A percentile compares a stretch with the other conserved stretches of the same genome.
Conservation (phyloP, 2,797 vertebrate genomes). For the Enteromius mattozi region DNA sequence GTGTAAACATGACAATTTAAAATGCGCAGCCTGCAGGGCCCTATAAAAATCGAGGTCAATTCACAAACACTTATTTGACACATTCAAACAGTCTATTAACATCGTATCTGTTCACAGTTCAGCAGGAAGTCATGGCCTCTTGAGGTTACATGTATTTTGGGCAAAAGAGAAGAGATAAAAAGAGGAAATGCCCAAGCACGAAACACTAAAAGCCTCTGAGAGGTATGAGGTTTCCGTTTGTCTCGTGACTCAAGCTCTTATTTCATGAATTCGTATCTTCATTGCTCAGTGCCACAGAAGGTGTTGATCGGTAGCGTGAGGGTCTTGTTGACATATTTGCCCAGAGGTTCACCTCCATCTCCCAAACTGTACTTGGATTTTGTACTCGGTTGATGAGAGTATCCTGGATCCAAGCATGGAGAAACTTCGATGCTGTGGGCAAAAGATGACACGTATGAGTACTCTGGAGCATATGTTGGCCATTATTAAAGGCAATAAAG, state of each 20-base stretch:
- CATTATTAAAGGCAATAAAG: not conserved
- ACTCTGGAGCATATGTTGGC: not conserved
- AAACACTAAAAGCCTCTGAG: slow-evolving; percentile 1
- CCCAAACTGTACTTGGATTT: slow-evolving; percentile 60
- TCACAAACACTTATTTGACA: not conserved
- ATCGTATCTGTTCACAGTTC: not conserved
- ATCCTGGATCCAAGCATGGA: slow-evolving; percentile 83
- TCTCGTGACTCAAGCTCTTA: not conserved
- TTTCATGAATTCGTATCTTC: slow-evolving; percentile 28
- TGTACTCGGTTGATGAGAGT: slow-evolving; percentile 69
- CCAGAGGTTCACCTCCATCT: slow-evolving; percentile 59
- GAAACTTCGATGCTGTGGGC: slow-evolving; percentile 79
- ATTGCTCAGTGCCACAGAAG: slow-evolving; percentile 78
- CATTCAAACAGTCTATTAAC: not conserved
- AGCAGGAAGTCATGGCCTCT: not conserved
- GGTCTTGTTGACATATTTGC: slow-evolving; percentile 75
- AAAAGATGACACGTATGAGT: not conserved
- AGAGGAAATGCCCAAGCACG: slow-evolving; percentile 7
- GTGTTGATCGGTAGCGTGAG: slow-evolving; percentile 89
- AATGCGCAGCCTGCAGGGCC: not conserved
- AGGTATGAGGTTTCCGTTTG: slow-evolving; percentile 2
- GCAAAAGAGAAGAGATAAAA: not conserved
- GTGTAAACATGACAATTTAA: slow-evolving; percentile 16
- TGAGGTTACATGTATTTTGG: slow-evolving; percentile 17
- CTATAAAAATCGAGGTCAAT: not conserved